Percentiles rank a stretch among this genome's conserved stretches.
Evolutionary conservation across 2,888 invertebrate genomes (phyloP).

Genomic region (Sylvicola fuscatus): DNA sequence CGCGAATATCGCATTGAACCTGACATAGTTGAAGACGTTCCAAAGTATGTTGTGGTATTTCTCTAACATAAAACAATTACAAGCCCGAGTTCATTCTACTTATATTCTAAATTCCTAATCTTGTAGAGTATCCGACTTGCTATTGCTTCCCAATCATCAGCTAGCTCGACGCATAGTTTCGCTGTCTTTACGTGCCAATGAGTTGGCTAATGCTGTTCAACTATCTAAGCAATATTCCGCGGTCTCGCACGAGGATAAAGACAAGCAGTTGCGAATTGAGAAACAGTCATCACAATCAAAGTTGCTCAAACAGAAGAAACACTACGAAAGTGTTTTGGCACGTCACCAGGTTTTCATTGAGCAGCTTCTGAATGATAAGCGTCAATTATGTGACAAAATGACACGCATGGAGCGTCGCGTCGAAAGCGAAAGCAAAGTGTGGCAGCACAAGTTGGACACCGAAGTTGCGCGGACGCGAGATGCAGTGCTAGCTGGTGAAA

Average conservation of each 20-base stretch:
- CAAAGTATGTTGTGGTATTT: conserved; percentile 15
- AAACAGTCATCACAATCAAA: conserved; percentile 25
- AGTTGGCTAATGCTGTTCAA: conserved; percentile 23
- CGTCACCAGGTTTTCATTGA: conserved; percentile 71
- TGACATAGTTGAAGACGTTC: conserved; percentile 24
- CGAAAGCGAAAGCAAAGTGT: conserved; percentile 34
- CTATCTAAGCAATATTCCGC: conserved; percentile 22
- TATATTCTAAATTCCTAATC: neutral
- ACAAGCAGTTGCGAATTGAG: conserved; percentile 22
- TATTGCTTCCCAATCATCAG: conserved; percentile 25
- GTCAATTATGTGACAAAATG: conserved; percentile 41
- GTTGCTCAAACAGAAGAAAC: conserved; percentile 38
- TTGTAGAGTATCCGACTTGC: conserved; percentile 20
- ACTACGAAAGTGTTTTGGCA: conserved; percentile 50
- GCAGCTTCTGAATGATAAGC: conserved; percentile 62
- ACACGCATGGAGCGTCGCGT: conserved; percentile 21
- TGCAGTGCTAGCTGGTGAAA: conserved; percentile 57
- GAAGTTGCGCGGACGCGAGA: conserved; percentile 57
- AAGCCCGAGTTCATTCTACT: too few species aligned
- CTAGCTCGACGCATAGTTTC: conserved; percentile 22
- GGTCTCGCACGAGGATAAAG: conserved; percentile 21
- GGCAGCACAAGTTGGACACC: conserved; percentile 53
- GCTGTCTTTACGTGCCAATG: conserved; percentile 22
- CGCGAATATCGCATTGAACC: conserved; percentile 23
- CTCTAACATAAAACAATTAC: too few species aligned